Percentiles rank a stretch among this genome's conserved stretches.
phyloP scores from a whole-genome alignment of 2,113 vertebrate genomes.

The Motacilla tschutschensis region DNA sequence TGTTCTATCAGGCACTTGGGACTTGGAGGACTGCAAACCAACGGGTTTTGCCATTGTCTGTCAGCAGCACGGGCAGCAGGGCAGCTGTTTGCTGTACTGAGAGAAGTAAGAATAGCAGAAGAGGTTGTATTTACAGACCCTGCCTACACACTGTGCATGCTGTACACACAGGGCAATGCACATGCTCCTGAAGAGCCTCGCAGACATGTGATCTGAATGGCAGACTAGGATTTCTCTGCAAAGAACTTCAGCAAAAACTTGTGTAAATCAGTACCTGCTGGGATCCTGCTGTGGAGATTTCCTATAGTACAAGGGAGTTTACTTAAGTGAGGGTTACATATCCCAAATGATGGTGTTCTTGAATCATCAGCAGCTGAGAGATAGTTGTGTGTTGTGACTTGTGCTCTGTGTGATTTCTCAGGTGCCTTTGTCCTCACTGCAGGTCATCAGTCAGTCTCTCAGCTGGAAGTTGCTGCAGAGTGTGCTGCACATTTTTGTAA shows the following conservation, averaged over 20 bases:
- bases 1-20: not conserved
- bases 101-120: not conserved
- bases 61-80: accelerated
- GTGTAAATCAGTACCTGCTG: not conserved
- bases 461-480: not conserved
- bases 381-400: not conserved
- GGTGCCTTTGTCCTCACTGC: not conserved
- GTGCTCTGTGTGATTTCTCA: not conserved
- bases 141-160: not conserved
- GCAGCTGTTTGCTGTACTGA: not conserved
- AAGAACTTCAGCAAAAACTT: not conserved
- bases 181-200: not conserved
- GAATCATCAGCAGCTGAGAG: not conserved
- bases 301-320: not conserved
- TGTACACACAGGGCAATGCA: not conserved
- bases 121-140: not conserved
- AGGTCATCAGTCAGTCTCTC: not conserved
- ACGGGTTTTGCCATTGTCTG: not conserved
- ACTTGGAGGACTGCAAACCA: not conserved
- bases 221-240: not conserved
- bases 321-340: not conserved
- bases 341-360: not conserved
- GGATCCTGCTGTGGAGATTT: not conserved
- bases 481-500: not conserved
- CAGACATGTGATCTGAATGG: not conserved